Base-by-base conservation (phyloP, 2,888 invertebrate genomes). In the Hyalella azteca region DNA sequence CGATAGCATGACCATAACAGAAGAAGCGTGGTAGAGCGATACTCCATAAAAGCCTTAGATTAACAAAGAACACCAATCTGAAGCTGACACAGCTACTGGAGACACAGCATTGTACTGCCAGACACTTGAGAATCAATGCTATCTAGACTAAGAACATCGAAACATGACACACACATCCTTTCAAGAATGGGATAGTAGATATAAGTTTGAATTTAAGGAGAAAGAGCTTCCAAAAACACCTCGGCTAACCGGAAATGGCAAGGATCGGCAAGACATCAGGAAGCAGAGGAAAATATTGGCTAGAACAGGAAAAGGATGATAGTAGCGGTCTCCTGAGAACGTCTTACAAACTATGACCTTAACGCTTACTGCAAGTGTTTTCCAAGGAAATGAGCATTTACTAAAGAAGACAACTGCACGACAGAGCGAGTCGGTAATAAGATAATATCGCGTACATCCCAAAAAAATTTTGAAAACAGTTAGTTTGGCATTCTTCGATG, bases 281-380 rank as follows among this genome's bases (percentile, higher is more conserved):
- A 54, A 29, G 54, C 54, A 7, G 54, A 54, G 54, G 26, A 54
- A 54, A 54, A n/a, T 22, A 54, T 22, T 13, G 29, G 29, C 54
- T 54, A 54, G 26, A 26, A 29, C 22, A 9, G 54, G 54, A 54
- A 22, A 54, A 3, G 45, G 11, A 45, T 3, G 54, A 54, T 13
- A 22, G 54, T 54, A 54, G 22, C 29, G 29, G 54, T 54, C 54
- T 54, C 54, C 54, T 54, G 54, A 54, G 54, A 54, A 54, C 54
- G 29, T 29, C 54, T 54, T 54, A 54, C 54, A 54, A 29, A 54
- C 54, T 54, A 54, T 54, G 11, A 11, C 54, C 54, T 54, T 54
- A 54, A 54, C 22, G 54, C 29, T 26, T 54, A 54, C 7, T 54
- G 22, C 29, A 29, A 54, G 54, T 54, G 54, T 54, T 54, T 54